These are phyloP conservation scores for Drosophila atroscutellata DNA, from an alignment of 2,888 invertebrate genomes.

Conservation along the genomic window DNA sequence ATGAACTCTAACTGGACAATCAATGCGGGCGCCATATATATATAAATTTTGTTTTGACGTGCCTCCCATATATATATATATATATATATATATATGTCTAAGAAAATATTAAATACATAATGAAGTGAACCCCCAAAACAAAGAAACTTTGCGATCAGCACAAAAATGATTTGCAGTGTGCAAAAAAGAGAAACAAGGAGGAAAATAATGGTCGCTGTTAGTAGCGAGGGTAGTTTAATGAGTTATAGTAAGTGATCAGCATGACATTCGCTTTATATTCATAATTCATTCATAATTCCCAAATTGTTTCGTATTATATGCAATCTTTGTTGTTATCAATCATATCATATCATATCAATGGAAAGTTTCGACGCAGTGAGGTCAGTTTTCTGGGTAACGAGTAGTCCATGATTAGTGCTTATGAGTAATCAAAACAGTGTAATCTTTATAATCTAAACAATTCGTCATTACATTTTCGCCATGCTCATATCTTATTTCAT, in stretches of 20 bases:
- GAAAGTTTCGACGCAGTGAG: background rate
- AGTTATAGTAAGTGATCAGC: background rate
- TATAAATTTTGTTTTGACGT: slow-evolving; percentile 9
- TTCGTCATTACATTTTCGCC: background rate
- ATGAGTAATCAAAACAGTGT: background rate
- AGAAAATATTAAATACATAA: slow-evolving; percentile 43
- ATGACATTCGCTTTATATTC: background rate
- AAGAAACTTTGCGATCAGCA: slow-evolving; percentile 10
- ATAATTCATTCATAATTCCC: background rate
- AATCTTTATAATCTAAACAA: background rate
- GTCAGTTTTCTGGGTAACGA: background rate
- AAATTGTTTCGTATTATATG: background rate
- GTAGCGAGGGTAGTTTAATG: slow-evolving; percentile 1
- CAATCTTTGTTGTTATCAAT: background rate
- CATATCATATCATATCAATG: too few relatives aligned
- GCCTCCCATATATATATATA: slow-evolving; percentile 3
- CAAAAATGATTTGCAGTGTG: slow-evolving; percentile 12
- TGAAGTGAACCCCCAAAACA: slow-evolving; percentile 40
- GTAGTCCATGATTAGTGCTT: background rate
- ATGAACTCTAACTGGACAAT: slow-evolving; percentile 36
- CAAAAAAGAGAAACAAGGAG: background rate
- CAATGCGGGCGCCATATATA: slow-evolving; percentile 22
- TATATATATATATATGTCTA: slow-evolving; percentile 2
- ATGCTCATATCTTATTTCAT: background rate
- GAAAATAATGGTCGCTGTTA: background rate